Evolutionary conservation across 2,888 invertebrate species (phyloP).

Genomic region (Chloroclysta siterata): DNA sequence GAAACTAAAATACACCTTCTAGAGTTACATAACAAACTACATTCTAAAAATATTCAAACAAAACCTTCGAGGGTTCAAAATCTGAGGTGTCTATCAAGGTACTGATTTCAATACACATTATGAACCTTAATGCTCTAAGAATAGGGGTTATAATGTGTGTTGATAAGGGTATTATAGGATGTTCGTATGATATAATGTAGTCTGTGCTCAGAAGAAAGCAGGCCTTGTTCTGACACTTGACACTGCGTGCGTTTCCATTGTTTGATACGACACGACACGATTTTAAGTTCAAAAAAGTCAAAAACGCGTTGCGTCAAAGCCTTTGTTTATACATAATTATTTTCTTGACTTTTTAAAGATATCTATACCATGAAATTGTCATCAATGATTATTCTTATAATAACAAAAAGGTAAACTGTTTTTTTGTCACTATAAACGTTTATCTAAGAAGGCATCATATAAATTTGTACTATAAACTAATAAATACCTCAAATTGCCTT

Average conservation of each 20-base stretch:
- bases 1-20: conserved; percentile 23
- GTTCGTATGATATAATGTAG: conserved; percentile 54
- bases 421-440: too few species aligned
- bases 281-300: not conserved
- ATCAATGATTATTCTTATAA: too few species aligned
- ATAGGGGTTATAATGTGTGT: conserved; percentile 40
- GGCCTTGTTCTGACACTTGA: conserved; percentile 80
- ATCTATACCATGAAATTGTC: too few species aligned
- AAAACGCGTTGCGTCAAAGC: too few species aligned
- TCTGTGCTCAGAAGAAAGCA: conserved; percentile 72
- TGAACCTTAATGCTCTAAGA: not conserved
- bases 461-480: too few species aligned
- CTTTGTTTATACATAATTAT: too few species aligned
- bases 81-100: conserved; percentile 35
- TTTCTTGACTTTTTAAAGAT: too few species aligned
- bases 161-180: conserved; percentile 14
- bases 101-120: conserved; percentile 16
- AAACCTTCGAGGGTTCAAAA: conserved; percentile 36
- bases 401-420: too few species aligned
- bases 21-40: conserved; percentile 34
- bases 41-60: conserved; percentile 39
- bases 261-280: conserved; percentile 30
- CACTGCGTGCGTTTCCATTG: conserved; percentile 64
- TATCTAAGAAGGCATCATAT: too few species aligned
- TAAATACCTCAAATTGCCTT: too few species aligned